These are phyloP conservation scores for Blennius ocellaris DNA, from an alignment of 2,113 vertebrate genomes.

Conservation along the genomic window DNA sequence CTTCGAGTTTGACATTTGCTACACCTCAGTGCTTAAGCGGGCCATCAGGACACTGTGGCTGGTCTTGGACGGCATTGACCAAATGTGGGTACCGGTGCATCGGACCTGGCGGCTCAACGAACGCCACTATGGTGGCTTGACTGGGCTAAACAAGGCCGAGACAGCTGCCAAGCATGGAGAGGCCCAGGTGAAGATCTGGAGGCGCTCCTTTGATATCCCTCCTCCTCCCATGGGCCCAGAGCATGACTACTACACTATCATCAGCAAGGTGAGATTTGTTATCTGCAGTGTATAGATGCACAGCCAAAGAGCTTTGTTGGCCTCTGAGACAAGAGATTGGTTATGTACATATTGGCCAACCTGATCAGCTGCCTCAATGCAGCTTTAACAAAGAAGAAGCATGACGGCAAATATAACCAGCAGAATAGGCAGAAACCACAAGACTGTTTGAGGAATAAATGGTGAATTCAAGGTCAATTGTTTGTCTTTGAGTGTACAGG, in stretches of 20 bases:
- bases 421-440: constrained; percentile 21
- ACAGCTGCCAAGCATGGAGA: constrained; percentile 92
- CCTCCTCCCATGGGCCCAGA: constrained; percentile 90
- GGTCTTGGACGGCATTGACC: constrained; percentile 90
- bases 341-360: constrained; percentile 38
- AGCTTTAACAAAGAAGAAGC: constrained; percentile 29
- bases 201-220: constrained; percentile 90
- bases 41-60: constrained; percentile 92
- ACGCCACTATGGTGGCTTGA: constrained; percentile 93
- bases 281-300: constrained; percentile 1
- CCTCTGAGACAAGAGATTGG: constrained; percentile 12
- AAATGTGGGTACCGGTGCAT: constrained; percentile 94
- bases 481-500: neutral
- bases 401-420: constrained; percentile 4
- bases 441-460: constrained; percentile 1
- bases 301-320: constrained; percentile 5
- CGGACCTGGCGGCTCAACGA: constrained; percentile 93
- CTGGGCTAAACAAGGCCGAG: constrained; percentile 93
- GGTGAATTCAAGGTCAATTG: neutral
- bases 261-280: constrained; percentile 79
- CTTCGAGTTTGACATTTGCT: constrained; percentile 91
- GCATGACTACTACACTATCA: constrained; percentile 84
- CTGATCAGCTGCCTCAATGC: constrained; percentile 8
- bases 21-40: constrained; percentile 92
- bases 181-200: constrained; percentile 94